phyloP scores from a whole-genome alignment of 2,888 invertebrate genomes.

The Calameuta idolon region DNA sequence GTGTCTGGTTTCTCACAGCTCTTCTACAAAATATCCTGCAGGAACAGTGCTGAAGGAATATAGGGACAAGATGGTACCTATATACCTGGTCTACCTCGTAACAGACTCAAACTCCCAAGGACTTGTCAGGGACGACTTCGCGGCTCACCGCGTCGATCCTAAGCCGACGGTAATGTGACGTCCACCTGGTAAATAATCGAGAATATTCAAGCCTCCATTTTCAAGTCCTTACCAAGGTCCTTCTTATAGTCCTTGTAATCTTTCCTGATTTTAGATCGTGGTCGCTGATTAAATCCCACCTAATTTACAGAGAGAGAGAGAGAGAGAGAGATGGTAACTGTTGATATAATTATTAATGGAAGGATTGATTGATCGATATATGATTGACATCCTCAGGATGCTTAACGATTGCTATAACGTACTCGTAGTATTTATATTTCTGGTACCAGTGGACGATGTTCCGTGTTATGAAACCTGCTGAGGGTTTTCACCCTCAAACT shows the following conservation, averaged over 20 bases:
- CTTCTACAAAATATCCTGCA: neutral
- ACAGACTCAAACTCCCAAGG: conserved; percentile 7
- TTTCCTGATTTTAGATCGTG: conserved; percentile 25
- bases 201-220: conserved; percentile 13
- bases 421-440: neutral
- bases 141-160: conserved; percentile 39
- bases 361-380: neutral
- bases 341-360: conserved; percentile 14
- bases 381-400: neutral
- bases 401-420: neutral
- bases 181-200: conserved; percentile 47
- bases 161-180: conserved; percentile 54
- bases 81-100: neutral
- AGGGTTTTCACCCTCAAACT: neutral
- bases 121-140: conserved; percentile 28
- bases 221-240: conserved; percentile 16
- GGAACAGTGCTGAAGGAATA: neutral
- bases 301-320: conserved; percentile 27
- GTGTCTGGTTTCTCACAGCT: neutral
- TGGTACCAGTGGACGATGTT: neutral
- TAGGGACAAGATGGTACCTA: neutral
- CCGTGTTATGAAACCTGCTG: neutral
- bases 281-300: conserved; percentile 16
- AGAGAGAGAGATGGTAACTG: conserved; percentile 26
- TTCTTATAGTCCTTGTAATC: conserved; percentile 29